Conservation (phyloP, 2,888 invertebrate genomes). For the Cremastinae sp. region DNA sequence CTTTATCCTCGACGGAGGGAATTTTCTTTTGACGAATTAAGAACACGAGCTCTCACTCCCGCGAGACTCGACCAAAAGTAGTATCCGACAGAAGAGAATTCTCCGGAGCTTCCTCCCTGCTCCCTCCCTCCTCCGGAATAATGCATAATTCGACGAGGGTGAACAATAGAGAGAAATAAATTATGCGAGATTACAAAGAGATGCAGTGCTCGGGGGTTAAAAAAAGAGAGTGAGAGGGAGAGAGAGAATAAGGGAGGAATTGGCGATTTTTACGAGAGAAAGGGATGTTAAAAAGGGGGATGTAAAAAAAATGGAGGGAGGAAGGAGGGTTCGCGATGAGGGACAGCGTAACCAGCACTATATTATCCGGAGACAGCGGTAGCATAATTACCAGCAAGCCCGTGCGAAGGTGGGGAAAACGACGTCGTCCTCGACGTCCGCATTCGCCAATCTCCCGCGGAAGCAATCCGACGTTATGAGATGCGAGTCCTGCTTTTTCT, state of each 20-base stretch:
- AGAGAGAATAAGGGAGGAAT: conserved; percentile 15
- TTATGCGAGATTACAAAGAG: conserved; percentile 80
- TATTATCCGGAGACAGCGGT: conserved; percentile 79
- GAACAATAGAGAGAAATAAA: conserved; percentile 79
- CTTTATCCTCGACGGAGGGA: conserved; percentile 51
- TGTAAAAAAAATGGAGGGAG: conserved; percentile 40
- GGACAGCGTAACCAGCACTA: conserved; percentile 71
- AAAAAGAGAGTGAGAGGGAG: conserved; percentile 35
- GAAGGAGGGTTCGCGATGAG: conserved; percentile 55
- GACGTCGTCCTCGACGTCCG: conserved; percentile 51
- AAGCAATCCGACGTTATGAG: conserved; percentile 72
- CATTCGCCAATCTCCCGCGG: conserved; percentile 58
- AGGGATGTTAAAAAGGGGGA: conserved; percentile 29
- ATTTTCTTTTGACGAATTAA: conserved; percentile 74
- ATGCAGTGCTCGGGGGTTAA: conserved; percentile 56
- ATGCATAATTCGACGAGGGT: conserved; percentile 75
- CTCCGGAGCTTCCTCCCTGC: conserved; percentile 51
- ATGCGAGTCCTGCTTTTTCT: conserved; percentile 69
- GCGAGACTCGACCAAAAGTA: conserved; percentile 33
- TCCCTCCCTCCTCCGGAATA: conserved; percentile 69
- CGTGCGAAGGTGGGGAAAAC: conserved; percentile 50
- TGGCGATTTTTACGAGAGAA: conserved; percentile 24
- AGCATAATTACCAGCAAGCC: conserved; percentile 79
- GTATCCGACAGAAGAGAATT: conserved; percentile 18
- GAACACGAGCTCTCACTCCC: conserved; percentile 61